These are phyloP conservation scores for Haliaeetus leucogaster DNA, from an alignment of 2,113 vertebrate species.

Conservation along the genomic window DNA sequence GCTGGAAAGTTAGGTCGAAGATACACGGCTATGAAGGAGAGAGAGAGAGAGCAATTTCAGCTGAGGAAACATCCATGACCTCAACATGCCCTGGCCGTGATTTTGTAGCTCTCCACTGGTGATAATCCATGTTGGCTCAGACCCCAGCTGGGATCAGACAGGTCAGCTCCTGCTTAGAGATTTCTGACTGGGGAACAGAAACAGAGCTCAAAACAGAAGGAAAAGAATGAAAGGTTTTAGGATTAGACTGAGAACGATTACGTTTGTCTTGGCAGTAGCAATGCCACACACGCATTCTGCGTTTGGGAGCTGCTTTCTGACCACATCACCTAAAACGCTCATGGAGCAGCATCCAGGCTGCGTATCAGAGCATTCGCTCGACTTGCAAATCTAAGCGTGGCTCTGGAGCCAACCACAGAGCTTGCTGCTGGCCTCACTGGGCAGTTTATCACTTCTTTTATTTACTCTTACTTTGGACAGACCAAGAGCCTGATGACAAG, in stretches of 20 bases:
- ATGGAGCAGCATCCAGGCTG: not conserved
- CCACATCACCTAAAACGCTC: fast-evolving
- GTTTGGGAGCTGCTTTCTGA: not conserved
- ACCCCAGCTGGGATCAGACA: conserved; percentile 27
- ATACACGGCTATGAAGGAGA: fast-evolving
- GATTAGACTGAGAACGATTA: not conserved
- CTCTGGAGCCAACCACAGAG: not conserved
- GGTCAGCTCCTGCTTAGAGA: conserved; percentile 10
- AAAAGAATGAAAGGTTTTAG: not conserved
- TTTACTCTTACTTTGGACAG: not conserved
- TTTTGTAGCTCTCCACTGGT: conserved; percentile 16
- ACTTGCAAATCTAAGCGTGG: fast-evolving
- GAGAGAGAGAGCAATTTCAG: not conserved
- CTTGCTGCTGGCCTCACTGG: not conserved
- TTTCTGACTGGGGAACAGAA: conserved; percentile 1
- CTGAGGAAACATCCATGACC: conserved; percentile 37
- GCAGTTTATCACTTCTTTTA: not conserved
- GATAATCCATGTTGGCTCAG: conserved; percentile 50
- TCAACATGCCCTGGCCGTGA: not conserved
- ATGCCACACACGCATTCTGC: fast-evolving
- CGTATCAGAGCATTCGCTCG: fast-evolving
- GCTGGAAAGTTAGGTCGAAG: not conserved
- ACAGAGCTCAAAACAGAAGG: not conserved
- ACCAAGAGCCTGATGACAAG: not conserved
- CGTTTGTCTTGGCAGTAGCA: not conserved